Conservation (phyloP, 2,113 vertebrate species). For the Cinclus mexicanus region DNA sequence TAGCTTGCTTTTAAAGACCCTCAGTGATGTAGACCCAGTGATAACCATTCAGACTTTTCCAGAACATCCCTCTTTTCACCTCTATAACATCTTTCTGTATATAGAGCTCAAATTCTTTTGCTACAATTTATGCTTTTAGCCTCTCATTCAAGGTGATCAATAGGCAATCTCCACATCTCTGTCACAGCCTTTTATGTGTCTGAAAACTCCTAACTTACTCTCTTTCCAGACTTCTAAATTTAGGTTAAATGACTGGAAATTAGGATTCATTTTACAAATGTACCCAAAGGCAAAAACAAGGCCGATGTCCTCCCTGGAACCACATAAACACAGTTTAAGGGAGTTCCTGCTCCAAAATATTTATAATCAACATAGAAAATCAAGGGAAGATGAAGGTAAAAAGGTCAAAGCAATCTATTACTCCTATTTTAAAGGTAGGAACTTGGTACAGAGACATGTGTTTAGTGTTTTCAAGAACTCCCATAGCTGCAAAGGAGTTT, state of each 20-base stretch:
- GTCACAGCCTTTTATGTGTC: background rate
- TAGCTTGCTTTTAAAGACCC: background rate
- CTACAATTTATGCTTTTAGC: background rate
- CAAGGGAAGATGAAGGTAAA: background rate
- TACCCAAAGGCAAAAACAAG: background rate
- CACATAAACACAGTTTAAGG: background rate
- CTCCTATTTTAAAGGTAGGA: background rate
- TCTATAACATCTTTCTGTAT: background rate
- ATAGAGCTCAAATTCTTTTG: background rate
- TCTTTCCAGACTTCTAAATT: background rate
- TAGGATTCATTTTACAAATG: background rate
- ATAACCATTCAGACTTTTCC: background rate
- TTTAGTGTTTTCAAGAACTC: background rate
- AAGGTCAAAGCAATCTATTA: background rate
- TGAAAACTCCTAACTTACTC: background rate
- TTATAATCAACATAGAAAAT: background rate
- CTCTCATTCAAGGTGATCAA: background rate
- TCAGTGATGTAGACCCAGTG: rapidly evolving
- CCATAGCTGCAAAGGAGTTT: background rate
- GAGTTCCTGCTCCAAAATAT: background rate
- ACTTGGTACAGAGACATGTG: background rate
- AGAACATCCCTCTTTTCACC: background rate
- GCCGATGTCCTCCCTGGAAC: background rate
- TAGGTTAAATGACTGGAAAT: background rate
- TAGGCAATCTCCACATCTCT: background rate